phyloP scores from a whole-genome alignment of 2,797 vertebrate species.

The Trachurus trachurus region DNA sequence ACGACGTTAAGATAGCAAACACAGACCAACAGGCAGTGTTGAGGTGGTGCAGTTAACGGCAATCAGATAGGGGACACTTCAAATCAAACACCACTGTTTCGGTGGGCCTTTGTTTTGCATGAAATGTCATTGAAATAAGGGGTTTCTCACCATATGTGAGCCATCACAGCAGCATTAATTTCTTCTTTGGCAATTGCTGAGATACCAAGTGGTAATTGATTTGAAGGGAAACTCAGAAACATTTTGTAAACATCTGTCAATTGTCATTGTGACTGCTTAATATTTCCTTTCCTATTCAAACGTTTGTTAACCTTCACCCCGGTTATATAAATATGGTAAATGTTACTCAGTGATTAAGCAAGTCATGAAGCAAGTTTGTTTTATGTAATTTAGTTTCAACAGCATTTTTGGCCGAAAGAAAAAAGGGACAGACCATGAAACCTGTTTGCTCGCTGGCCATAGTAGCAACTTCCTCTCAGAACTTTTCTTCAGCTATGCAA shows the following conservation, averaged over 20 bases:
- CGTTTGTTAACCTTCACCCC: not conserved
- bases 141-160: slow-evolving; percentile 5
- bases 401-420: slow-evolving; percentile 15
- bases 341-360: slow-evolving; percentile 18
- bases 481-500: not conserved
- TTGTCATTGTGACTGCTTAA: too few relatives aligned
- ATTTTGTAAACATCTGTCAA: slow-evolving; percentile 5
- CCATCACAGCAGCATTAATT: slow-evolving; percentile 13
- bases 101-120: not conserved
- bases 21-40: not conserved
- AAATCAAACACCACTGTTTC: not conserved
- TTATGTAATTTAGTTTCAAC: slow-evolving; percentile 26
- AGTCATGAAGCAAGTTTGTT: slow-evolving; percentile 9
- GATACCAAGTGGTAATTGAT: slow-evolving; percentile 20
- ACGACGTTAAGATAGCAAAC: slow-evolving; percentile 2
- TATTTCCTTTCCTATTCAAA: too few relatives aligned
- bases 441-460: not conserved
- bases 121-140: slow-evolving; percentile 1
- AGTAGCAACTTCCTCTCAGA: slow-evolving; percentile 14
- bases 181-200: slow-evolving; percentile 32
- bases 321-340: not conserved
- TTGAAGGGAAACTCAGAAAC: slow-evolving; percentile 3
- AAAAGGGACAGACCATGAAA: not conserved
- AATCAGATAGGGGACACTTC: not conserved
- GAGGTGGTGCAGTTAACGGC: slow-evolving; percentile 1